A percentile compares a stretch with the other conserved stretches of the same genome.
phyloP scores from a whole-genome alignment of 2,113 vertebrate species.

The Oryctolagus cuniculus region mOryCun1.1 NC_091436.1:134737501-134738000 shows the following conservation, averaged over 20 bases:
- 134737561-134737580: neutral
- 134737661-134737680: conserved; percentile 8
- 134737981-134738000: too few species aligned
- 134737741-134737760: neutral
- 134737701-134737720: neutral
- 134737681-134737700: neutral
- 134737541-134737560: neutral
- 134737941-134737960: too few species aligned
- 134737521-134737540: conserved; percentile 64
- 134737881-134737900: too few species aligned
- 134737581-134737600: neutral
- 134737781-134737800: conserved; percentile 8
- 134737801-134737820: neutral
- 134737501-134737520: conserved; percentile 32
- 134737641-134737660: conserved; percentile 27
- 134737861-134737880: too few species aligned
- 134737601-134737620: conserved; percentile 19
- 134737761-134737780: neutral
- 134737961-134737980: too few species aligned
- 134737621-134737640: conserved; percentile 6
- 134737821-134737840: neutral
- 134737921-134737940: too few species aligned
- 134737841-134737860: too few species aligned
- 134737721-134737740: neutral
- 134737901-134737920: too few species aligned